phyloP scores from a whole-genome alignment of 2,113 vertebrate genomes.

The Pandion haliaetus region DNA sequence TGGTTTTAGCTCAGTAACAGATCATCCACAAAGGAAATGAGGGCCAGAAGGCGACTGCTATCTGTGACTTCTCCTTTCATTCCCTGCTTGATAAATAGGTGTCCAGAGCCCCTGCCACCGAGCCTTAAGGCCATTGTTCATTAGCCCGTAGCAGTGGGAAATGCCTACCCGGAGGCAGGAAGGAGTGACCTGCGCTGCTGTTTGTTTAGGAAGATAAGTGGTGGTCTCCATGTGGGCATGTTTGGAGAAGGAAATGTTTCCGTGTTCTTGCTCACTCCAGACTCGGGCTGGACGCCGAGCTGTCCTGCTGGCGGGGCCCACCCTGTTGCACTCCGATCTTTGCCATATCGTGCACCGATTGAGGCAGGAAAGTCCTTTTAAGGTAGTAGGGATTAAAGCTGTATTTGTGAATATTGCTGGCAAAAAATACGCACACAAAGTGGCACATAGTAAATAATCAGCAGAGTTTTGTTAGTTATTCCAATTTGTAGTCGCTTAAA shows the following conservation, averaged over 20 bases:
- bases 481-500: neutral
- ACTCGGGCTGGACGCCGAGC: neutral
- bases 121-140: neutral
- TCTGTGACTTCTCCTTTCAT: neutral
- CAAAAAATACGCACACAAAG: neutral
- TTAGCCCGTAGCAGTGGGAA: neutral
- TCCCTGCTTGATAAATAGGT: neutral
- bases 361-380: neutral
- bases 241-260: neutral
- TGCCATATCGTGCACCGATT: accelerated
- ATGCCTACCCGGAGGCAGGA: neutral
- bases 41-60: neutral
- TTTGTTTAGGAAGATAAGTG: neutral
- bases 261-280: neutral
- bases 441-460: neutral
- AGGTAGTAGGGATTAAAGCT: neutral
- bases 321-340: neutral
- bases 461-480: neutral
- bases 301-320: neutral
- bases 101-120: neutral
- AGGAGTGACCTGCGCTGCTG: neutral
- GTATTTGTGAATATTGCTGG: neutral
- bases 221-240: neutral
- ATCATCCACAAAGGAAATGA: neutral
- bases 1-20: neutral